Evolutionary conservation across 2,797 vertebrate species (phyloP).

Genomic region (Myotis daubentonii): DNA sequence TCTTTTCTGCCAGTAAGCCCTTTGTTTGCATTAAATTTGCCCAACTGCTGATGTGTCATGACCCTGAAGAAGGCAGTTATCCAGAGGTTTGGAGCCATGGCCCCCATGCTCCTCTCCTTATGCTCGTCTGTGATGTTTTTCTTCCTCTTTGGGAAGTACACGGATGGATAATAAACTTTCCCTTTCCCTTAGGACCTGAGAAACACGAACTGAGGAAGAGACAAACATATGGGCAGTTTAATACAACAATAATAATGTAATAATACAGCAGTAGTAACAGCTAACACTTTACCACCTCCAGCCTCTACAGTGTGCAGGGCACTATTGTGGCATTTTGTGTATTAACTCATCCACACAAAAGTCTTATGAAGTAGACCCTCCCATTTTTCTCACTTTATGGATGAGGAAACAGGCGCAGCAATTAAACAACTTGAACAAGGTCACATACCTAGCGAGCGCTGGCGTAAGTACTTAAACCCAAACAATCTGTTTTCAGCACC

Average conservation of each 20-base stretch:
- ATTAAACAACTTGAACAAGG: not conserved
- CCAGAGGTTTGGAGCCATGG: not conserved
- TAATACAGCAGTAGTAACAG: not conserved
- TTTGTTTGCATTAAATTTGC: not conserved
- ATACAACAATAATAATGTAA: not conserved
- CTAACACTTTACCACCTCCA: not conserved
- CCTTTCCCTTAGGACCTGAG: not conserved
- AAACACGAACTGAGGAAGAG: not conserved
- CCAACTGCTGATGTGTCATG: not conserved
- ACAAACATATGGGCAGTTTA: not conserved
- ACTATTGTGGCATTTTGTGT: not conserved
- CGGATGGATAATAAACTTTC: not conserved
- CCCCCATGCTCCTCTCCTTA: not conserved
- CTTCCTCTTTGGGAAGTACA: not conserved
- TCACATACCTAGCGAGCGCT: not conserved
- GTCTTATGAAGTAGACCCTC: not conserved
- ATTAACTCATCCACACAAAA: not conserved
- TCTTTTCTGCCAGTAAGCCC: not conserved
- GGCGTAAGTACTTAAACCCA: not conserved
- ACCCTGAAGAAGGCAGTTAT: not conserved
- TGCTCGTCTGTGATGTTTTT: not conserved
- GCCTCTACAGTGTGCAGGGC: not conserved
- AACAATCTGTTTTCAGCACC: not conserved
- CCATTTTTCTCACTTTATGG: not conserved
- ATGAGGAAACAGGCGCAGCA: conserved; percentile 2